Conservation (phyloP, 2,113 vertebrate genomes). For the Gobiocypris rarus region DNA sequence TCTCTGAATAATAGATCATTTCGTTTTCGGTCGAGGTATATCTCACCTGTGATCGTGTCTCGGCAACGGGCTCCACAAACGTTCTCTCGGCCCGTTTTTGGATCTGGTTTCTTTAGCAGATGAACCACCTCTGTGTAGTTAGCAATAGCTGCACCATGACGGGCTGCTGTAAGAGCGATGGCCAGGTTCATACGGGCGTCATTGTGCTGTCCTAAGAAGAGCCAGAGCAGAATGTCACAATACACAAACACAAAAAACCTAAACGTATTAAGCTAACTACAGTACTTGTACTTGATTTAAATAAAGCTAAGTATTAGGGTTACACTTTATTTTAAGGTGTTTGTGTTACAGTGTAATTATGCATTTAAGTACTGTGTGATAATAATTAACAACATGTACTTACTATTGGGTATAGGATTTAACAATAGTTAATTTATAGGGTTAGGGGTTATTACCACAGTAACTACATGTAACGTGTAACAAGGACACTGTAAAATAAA, state of each 20-base stretch:
- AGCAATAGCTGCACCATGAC: slow-evolving; percentile 87
- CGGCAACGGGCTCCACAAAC: slow-evolving; percentile 88
- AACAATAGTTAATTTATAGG: no score
- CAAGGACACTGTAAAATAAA: no score
- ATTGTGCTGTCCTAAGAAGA: slow-evolving; percentile 92
- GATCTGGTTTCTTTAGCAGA: slow-evolving; percentile 85
- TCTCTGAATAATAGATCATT: neutral
- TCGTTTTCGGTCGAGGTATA: neutral
- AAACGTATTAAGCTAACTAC: neutral
- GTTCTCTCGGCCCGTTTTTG: slow-evolving; percentile 70
- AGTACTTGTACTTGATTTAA: neutral
- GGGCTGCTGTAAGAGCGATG: slow-evolving; percentile 90
- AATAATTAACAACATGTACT: no score
- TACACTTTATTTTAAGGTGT: no score
- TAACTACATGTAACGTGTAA: no score
- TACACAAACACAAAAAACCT: neutral
- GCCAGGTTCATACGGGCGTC: slow-evolving; percentile 97
- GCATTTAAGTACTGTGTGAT: no score
- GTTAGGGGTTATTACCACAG: no score
- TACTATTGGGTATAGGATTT: no score
- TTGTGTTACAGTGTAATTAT: no score
- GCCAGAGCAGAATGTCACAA: neutral
- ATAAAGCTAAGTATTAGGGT: neutral
- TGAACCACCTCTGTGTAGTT: slow-evolving; percentile 93
- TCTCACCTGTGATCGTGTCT: slow-evolving; percentile 86